phyloP scores from a whole-genome alignment of 2,113 vertebrate genomes.

The Gila orcuttii region DNA sequence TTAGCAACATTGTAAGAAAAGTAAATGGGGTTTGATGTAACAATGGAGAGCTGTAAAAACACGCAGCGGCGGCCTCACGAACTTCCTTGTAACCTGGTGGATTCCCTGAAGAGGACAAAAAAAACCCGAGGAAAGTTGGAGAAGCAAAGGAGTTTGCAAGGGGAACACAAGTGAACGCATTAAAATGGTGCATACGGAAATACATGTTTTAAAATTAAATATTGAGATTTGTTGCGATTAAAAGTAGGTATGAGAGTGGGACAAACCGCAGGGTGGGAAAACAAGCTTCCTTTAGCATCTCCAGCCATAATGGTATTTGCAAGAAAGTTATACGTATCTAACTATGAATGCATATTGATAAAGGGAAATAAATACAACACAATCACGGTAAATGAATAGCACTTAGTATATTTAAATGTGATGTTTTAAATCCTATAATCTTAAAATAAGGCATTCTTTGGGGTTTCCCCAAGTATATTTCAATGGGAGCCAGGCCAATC shows the following conservation, averaged over 20 bases:
- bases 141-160: background rate
- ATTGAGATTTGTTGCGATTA: background rate
- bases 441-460: background rate
- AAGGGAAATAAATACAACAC: background rate
- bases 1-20: background rate
- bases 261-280: conserved; percentile 29
- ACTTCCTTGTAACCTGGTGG: conserved; percentile 52
- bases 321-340: conserved; percentile 15
- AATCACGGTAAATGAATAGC: background rate
- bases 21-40: conserved; percentile 14
- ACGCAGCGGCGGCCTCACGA: conserved; percentile 38
- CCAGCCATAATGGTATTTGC: conserved; percentile 27
- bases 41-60: conserved; percentile 35
- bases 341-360: background rate
- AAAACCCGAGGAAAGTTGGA: background rate
- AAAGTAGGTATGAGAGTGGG: background rate
- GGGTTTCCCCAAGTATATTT: conserved; percentile 29
- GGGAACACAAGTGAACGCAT: too few relatives aligned
- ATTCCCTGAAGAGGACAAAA: conserved; percentile 28
- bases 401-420: too few relatives aligned
- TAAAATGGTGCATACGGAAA: background rate
- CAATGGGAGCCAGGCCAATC: conserved; percentile 52
- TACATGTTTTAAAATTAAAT: background rate
- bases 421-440: background rate
- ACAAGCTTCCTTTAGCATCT: conserved; percentile 40